Evolutionary conservation across 2,888 invertebrate genomes (phyloP), one percentile per base, ranked within the genome.

Genomic region (Eupithecia abbreviata): DNA sequence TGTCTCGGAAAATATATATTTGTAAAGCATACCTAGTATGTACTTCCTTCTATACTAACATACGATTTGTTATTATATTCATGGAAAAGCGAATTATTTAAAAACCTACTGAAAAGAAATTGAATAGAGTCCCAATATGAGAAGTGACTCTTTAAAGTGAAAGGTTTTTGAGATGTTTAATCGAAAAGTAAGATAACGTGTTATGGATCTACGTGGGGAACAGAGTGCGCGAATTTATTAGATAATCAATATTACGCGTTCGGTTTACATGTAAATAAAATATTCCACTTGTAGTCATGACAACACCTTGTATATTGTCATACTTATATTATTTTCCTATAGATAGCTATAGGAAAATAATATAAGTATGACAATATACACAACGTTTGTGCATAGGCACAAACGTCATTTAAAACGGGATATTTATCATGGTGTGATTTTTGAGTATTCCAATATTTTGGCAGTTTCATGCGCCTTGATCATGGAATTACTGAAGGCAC

Each of bases 171-270:
- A 78, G 66, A 76, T 13, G 70, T 74, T 74, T 45, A 73, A 74
- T 71, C 51, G 72, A 71, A 73, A 75, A 51, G 41, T 72, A 78
- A 72, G 74, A 55, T 77, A 43, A 30, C 30, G 30, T 78, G 77
- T 73, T 78, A 80, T 66, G 76, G 82, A 80, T 80, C 77, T 78
- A 81, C 74, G 80, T 85, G 83, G 90, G 89, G 88, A 90, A 85
- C 89, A 90, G 84, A 84, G 77, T 77, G 81, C 83, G 84, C 88
- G 90, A 90, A 90, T 90, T 90, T 90, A 90, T 84, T 89, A 90
- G 82, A 77, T 76, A 71, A 51, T 83, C 83, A 82, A 82, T 83
- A 83, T 84, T 79, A 67, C 45, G 69, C 71, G 51, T 76, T 68
- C 42, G 15, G 66, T 42, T 51, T 55, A n/a, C 58, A 13, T 72